Evolutionary conservation across 2,797 vertebrate genomes (phyloP).

Genomic region (Otolemur crassicaudatus): DNA sequence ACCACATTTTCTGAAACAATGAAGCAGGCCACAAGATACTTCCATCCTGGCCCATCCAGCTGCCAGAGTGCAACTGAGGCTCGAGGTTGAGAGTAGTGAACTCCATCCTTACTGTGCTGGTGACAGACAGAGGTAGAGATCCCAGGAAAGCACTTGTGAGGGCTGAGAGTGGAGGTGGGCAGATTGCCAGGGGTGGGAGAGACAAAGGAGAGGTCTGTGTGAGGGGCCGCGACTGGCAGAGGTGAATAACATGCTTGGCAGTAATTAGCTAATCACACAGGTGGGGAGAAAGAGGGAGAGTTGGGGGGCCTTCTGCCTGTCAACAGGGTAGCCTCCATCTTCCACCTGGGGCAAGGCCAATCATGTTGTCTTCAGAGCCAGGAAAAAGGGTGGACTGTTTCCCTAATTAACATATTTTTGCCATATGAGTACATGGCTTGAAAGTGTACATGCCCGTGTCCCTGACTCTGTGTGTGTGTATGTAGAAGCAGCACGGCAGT

Average conservation of each 20-base stretch:
- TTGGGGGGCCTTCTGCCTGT: neutral
- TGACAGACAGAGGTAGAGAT: neutral
- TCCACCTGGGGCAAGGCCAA: neutral
- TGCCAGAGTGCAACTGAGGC: neutral
- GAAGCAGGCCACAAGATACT: neutral
- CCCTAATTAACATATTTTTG: neutral
- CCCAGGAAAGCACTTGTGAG: neutral
- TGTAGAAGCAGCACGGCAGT: neutral
- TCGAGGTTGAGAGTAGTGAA: neutral
- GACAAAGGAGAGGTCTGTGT: neutral
- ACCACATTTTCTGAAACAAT: too few species aligned
- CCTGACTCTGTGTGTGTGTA: neutral
- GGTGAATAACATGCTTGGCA: neutral
- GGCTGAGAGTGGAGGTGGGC: neutral
- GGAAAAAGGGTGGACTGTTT: neutral
- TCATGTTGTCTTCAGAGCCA: neutral
- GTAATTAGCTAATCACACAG: neutral
- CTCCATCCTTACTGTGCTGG: neutral
- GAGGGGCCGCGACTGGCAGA: neutral
- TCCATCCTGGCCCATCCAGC: neutral
- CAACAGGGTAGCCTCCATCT: neutral
- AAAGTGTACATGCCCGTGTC: accelerated
- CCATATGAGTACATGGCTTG: neutral
- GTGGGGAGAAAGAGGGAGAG: neutral
- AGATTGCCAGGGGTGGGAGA: neutral